Percentiles rank a stretch among this genome's conserved stretches.
Conservation (phyloP, 2,113 vertebrate genomes). For the Furnarius figulus region DNA sequence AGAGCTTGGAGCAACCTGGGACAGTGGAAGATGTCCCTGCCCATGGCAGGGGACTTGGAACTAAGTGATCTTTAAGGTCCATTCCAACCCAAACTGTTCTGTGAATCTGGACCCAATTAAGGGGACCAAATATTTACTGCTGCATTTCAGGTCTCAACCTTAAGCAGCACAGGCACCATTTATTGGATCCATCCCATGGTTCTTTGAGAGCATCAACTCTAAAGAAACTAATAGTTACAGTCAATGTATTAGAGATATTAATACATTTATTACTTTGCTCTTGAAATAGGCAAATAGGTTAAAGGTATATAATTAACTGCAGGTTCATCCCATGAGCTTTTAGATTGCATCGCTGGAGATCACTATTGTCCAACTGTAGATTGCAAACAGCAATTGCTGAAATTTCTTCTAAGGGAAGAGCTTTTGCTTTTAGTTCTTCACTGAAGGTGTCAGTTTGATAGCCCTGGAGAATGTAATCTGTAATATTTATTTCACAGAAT, state of each 20-base stretch:
- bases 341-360: slow-evolving; percentile 49
- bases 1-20: not conserved
- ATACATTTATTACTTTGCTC: slow-evolving; percentile 50
- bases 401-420: slow-evolving; percentile 60
- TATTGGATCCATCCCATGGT: not conserved
- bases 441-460: slow-evolving; percentile 14
- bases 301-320: slow-evolving; percentile 45
- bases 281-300: slow-evolving; percentile 70
- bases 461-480: not conserved
- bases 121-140: not conserved
- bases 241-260: not conserved
- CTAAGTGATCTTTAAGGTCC: not conserved
- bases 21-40: not conserved
- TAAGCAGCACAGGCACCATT: not conserved
- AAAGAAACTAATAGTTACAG: not conserved
- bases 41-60: not conserved
- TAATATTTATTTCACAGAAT: not conserved
- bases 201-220: not conserved
- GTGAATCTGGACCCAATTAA: not conserved
- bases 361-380: slow-evolving; percentile 24
- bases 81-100: not conserved
- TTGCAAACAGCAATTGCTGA: slow-evolving; percentile 53
- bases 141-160: not conserved
- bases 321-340: slow-evolving; percentile 48
- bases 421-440: slow-evolving; percentile 56